Conservation (phyloP, 2,888 invertebrate species). For the Euplexia lucipara region DNA sequence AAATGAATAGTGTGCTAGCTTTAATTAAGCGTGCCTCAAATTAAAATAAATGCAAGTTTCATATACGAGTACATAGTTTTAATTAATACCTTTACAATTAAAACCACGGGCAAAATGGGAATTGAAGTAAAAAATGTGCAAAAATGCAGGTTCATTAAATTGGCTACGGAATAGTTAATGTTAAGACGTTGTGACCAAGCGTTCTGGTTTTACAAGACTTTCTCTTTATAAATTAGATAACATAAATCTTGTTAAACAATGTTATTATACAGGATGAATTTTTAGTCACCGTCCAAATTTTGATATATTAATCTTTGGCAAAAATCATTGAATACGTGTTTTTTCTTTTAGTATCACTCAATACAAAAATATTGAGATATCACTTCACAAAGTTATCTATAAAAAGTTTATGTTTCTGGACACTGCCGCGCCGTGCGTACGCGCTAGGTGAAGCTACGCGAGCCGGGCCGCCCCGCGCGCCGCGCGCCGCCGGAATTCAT, state of each 20-base stretch:
- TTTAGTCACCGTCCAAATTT: no score
- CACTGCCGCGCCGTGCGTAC: no score
- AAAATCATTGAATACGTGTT: no score
- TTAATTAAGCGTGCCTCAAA: constrained; percentile 38
- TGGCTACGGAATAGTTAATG: constrained; percentile 62
- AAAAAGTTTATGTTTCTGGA: no score
- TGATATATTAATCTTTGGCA: no score
- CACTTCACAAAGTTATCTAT: no score
- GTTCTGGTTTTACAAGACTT: constrained; percentile 26
- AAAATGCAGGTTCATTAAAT: constrained; percentile 65
- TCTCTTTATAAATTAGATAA: neutral
- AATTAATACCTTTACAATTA: constrained; percentile 55
- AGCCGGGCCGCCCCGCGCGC: no score
- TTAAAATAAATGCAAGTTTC: constrained; percentile 27
- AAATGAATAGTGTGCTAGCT: neutral
- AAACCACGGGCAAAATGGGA: constrained; percentile 53
- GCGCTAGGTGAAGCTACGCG: no score
- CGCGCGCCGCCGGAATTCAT: no score
- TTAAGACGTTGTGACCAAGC: constrained; percentile 40
- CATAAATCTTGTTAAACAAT: neutral
- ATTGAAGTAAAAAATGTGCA: constrained; percentile 56
- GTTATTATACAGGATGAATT: no score
- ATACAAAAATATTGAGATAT: no score
- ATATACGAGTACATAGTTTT: constrained; percentile 46
- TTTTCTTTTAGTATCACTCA: no score